Base-by-base conservation (phyloP, 2,797 vertebrate genomes). In the Tiaroga cobitis region DNA sequence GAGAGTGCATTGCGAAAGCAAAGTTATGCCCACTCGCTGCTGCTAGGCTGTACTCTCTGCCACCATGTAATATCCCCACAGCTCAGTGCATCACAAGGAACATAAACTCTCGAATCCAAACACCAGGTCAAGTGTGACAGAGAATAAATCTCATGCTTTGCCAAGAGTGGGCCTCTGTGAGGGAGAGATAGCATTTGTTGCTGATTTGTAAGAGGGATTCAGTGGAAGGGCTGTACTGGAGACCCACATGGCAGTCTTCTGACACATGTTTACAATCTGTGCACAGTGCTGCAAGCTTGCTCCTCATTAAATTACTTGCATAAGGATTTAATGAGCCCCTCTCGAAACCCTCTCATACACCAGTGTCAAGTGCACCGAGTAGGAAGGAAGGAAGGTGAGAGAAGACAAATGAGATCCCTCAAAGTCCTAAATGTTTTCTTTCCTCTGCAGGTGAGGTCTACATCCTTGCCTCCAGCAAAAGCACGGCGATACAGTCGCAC, bases 401-500 rank as follows among this genome's bases (percentile, higher is more conserved):
- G 59, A 72, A 72, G 46, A 54, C 41, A 59, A 49, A 76, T 78
- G 21, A 34, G 37, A 34, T 54, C 32, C 26, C 37, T 46, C 15
- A 76, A 86, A 63, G 29, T 61, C n/a, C 13, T 81, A 69, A n/a
- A 5, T 81, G 5, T n/a, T 81, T 37, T 69, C 69, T 49, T 24
- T 90, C 61, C 83, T 91, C 70, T 89, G 92, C 94, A 99, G 98
- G 98, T 92, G 98, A 99, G 94, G 94, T 98, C 90, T 99, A 99
- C 92, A 96, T 99, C 89, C 94, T 99, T 91, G 96, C 97, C 67
- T 99, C 96, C 93, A 98, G 97, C 94, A 99, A 99, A 96, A 99
- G 95, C 90, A 95, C 97, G 96, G 95, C 94, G 46, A 74, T 83
- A 37, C 98, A 99, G 92, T 95, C 96, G 81, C 96, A 98, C 93